A percentile compares a stretch with the other conserved stretches of the same genome.
These are phyloP conservation scores for Proterorhinus semilunaris DNA, from an alignment of 2,113 vertebrate species.

Conservation along the genomic window DNA sequence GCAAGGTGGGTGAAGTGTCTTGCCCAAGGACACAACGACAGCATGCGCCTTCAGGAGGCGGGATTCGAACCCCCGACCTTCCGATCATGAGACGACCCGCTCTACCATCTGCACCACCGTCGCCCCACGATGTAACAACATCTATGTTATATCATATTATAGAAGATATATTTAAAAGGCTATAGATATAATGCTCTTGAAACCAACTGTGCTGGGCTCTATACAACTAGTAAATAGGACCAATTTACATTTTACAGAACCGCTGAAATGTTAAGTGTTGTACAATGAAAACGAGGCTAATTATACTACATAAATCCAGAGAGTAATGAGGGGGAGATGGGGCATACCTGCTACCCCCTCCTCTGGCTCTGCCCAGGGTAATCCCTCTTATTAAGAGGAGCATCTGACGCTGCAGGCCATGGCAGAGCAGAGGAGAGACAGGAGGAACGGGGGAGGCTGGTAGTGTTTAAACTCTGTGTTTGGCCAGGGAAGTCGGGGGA, in stretches of 20 bases:
- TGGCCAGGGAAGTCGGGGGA: conserved; percentile 79
- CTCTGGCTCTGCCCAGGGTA: conserved; percentile 56
- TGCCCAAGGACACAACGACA: too few relatives aligned
- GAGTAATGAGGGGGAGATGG: conserved; percentile 72
- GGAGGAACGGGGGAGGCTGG: conserved; percentile 67
- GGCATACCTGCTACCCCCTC: conserved; percentile 57
- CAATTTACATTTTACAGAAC: background rate
- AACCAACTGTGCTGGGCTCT: background rate
- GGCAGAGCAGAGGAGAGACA: conserved; percentile 22
- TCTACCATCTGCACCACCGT: too few relatives aligned
- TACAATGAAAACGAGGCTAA: conserved; percentile 56
- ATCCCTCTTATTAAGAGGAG: conserved; percentile 71
- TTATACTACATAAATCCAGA: conserved; percentile 75
- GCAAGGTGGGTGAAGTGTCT: too few relatives aligned
- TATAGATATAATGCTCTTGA: background rate
- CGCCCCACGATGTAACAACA: too few relatives aligned
- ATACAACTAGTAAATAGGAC: too few relatives aligned
- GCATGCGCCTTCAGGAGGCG: too few relatives aligned
- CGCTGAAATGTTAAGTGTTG: conserved; percentile 63
- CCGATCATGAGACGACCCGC: too few relatives aligned
- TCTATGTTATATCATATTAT: too few relatives aligned
- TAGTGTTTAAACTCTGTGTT: conserved; percentile 80
- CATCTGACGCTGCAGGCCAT: conserved; percentile 46
- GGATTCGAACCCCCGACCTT: too few relatives aligned
- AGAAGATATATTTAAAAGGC: too few relatives aligned